phyloP scores from a whole-genome alignment of 2,113 vertebrate species.

The Craseonycteris thonglongyai region DNA sequence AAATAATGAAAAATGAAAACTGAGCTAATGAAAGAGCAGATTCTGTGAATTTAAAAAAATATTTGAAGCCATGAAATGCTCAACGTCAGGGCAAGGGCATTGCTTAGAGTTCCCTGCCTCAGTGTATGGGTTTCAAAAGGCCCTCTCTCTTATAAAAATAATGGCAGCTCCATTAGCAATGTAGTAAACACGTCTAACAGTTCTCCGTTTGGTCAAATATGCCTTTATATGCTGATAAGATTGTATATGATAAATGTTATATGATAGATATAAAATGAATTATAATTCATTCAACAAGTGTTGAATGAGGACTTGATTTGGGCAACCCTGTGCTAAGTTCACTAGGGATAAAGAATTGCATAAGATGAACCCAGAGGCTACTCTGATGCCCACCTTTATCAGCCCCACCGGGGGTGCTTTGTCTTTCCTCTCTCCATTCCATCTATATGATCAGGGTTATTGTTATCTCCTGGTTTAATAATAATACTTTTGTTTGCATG shows the following conservation, averaged over 20 bases:
- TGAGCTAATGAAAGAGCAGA: conserved; percentile 18
- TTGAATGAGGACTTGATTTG: neutral
- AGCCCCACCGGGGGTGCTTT: neutral
- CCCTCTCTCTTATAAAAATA: neutral
- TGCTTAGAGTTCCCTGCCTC: neutral
- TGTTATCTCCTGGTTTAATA: neutral
- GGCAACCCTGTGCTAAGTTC: neutral
- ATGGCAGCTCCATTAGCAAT: neutral
- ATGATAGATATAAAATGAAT: neutral
- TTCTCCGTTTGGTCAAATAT: neutral
- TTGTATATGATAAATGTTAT: neutral
- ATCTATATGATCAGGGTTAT: neutral
- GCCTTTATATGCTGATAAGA: neutral
- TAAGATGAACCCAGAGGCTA: too few relatives aligned
- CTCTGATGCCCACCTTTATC: accelerated
- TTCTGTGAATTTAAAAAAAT: neutral
- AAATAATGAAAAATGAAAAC: conserved; percentile 52
- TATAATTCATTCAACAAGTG: neutral
- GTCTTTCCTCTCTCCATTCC: neutral
- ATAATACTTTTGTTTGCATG: neutral
- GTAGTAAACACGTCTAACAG: neutral
- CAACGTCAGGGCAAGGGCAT: neutral
- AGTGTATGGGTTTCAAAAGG: neutral
- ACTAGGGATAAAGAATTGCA: neutral
- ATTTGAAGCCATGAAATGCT: neutral